Conservation (phyloP, 2,888 invertebrate species). For the Synergus laeviventris region DNA sequence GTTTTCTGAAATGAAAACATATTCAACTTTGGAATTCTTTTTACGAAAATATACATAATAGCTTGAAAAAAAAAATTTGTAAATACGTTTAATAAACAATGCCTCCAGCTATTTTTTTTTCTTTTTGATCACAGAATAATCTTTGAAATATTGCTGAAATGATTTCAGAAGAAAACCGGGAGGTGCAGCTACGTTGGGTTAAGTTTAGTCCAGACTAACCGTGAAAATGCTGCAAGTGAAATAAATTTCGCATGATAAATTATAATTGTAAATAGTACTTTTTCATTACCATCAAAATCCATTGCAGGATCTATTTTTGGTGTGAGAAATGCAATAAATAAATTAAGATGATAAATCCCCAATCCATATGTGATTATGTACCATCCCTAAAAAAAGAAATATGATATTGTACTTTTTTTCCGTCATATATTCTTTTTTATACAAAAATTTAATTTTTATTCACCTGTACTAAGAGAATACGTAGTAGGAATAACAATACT, state of each 20-base stretch:
- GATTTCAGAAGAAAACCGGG: too few species aligned
- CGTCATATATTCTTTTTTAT: not conserved
- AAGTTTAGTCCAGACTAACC: too few species aligned
- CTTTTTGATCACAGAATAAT: too few species aligned
- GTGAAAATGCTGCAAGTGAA: too few species aligned
- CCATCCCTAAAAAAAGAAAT: conserved; percentile 89
- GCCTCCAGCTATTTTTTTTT: too few species aligned
- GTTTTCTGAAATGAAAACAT: too few species aligned
- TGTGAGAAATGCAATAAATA: conserved; percentile 99
- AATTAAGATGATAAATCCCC: conserved; percentile 99
- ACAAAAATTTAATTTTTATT: conserved; percentile 59
- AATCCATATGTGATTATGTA: conserved; percentile 99
- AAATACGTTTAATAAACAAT: too few species aligned
- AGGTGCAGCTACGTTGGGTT: too few species aligned
- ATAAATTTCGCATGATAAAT: not conserved
- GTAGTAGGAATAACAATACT: conserved; percentile 85
- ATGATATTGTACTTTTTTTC: not conserved
- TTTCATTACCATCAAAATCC: conserved; percentile 89
- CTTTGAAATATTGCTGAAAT: too few species aligned
- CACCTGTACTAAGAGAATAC: conserved; percentile 90
- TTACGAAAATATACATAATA: too few species aligned
- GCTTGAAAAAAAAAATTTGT: too few species aligned
- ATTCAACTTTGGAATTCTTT: too few species aligned
- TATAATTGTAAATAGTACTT: conserved; percentile 21
- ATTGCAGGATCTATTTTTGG: conserved; percentile 99